Conservation (phyloP, 2,888 invertebrate species). For the Limnephilus marmoratus region DNA sequence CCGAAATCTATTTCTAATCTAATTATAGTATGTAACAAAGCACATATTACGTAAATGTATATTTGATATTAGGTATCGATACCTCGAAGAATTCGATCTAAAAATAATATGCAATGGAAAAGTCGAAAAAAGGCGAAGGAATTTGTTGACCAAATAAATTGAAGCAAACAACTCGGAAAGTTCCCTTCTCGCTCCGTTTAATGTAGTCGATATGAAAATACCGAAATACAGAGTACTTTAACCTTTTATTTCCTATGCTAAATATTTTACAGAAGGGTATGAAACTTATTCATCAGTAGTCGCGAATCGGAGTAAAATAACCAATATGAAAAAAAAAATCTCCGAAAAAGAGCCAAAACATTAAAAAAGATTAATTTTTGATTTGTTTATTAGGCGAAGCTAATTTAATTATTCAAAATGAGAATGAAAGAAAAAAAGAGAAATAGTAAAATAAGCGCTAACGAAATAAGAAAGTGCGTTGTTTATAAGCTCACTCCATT, state of each 20-base stretch:
- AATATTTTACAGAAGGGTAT: neutral
- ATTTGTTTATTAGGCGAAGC: no score
- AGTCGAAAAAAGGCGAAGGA: neutral
- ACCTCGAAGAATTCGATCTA: neutral
- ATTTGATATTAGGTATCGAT: neutral
- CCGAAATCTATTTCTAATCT: neutral
- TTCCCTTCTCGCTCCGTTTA: neutral
- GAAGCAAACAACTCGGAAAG: neutral
- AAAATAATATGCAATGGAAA: neutral
- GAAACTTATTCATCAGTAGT: neutral
- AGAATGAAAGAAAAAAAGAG: no score
- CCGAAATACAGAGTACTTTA: neutral
- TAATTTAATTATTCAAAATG: no score
- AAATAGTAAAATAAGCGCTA: no score
- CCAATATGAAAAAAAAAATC: no score
- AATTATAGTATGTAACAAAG: no score
- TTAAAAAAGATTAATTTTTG: no score
- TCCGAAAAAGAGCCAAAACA: no score
- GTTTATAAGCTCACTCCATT: no score
- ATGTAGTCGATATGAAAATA: neutral
- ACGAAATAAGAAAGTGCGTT: no score
- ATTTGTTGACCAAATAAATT: slow-evolving; percentile 20
- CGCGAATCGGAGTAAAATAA: neutral
- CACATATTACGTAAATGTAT: no score
- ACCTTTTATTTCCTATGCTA: neutral